Conservation (phyloP, 2,888 invertebrate genomes). For the Eupithecia dodoneata region DNA sequence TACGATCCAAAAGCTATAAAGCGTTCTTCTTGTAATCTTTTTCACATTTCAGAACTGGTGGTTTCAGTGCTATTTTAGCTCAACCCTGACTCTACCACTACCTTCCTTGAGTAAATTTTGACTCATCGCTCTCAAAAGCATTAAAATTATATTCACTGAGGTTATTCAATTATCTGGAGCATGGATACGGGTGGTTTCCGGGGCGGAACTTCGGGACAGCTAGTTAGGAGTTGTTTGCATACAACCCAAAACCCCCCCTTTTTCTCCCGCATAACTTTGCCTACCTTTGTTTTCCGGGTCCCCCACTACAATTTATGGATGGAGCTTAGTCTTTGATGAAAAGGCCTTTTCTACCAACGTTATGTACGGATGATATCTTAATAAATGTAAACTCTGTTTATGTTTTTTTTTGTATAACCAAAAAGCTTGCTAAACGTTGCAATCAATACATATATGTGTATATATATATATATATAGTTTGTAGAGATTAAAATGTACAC, state of each 20-base stretch:
- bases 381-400: neutral
- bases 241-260: slow-evolving; percentile 51
- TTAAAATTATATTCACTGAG: slow-evolving; percentile 36
- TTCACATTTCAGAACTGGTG: no score
- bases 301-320: neutral
- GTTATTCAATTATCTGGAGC: slow-evolving; percentile 61
- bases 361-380: neutral
- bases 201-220: slow-evolving; percentile 46
- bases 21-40: no score
- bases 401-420: no score
- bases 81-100: neutral
- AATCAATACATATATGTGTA: no score
- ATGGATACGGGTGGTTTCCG: slow-evolving; percentile 56
- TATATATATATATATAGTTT: no score
- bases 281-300: slow-evolving; percentile 21
- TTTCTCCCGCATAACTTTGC: slow-evolving; percentile 41
- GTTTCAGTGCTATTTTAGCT: no score
- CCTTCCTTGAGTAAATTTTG: neutral
- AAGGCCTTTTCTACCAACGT: neutral
- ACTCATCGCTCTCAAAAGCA: slow-evolving; percentile 13
- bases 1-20: no score
- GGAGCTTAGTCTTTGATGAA: neutral
- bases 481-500: no score
- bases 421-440: no score
- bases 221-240: slow-evolving; percentile 65